Evolutionary conservation across 2,888 invertebrate species (phyloP).

Genomic region (Griposia aprilina): DNA sequence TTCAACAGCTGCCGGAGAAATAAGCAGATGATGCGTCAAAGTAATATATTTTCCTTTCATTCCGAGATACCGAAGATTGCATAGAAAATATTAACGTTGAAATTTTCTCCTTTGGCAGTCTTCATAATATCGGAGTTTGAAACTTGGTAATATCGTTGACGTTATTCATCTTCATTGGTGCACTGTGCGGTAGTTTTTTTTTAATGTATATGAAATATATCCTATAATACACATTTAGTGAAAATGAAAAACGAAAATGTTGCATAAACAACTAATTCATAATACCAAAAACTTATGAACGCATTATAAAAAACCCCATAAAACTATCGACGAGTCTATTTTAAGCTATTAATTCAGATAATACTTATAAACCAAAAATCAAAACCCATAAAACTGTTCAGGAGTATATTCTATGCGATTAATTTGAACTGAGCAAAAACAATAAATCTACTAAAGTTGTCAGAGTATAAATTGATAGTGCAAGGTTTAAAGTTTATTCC

Average conservation of each 20-base stretch:
- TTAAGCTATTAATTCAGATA: too few relatives aligned
- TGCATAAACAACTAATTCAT: too few relatives aligned
- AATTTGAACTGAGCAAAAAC: constrained; percentile 33
- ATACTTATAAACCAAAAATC: neutral
- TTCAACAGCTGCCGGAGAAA: constrained; percentile 38
- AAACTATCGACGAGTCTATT: too few relatives aligned
- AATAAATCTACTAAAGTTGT: constrained; percentile 53
- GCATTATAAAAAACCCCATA: too few relatives aligned
- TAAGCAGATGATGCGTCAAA: constrained; percentile 57
- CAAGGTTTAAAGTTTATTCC: constrained; percentile 53
- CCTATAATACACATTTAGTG: neutral
- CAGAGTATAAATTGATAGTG: constrained; percentile 56
- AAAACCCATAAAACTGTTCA: neutral
- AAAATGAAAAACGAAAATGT: neutral
- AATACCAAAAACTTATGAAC: too few relatives aligned
- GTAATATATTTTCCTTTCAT: constrained; percentile 58
- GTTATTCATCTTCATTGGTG: constrained; percentile 29
- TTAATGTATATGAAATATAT: neutral
- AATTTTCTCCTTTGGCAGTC: constrained; percentile 48
- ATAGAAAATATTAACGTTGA: constrained; percentile 49
- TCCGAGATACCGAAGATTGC: constrained; percentile 45
- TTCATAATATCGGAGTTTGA: constrained; percentile 53
- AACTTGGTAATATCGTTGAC: constrained; percentile 56
- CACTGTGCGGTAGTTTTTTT: constrained; percentile 13
- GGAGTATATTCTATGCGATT: neutral